Evolutionary conservation across 2,888 invertebrate species (phyloP), one percentile per base, ranked within the genome.

Genomic region (Oscheius onirici): DNA sequence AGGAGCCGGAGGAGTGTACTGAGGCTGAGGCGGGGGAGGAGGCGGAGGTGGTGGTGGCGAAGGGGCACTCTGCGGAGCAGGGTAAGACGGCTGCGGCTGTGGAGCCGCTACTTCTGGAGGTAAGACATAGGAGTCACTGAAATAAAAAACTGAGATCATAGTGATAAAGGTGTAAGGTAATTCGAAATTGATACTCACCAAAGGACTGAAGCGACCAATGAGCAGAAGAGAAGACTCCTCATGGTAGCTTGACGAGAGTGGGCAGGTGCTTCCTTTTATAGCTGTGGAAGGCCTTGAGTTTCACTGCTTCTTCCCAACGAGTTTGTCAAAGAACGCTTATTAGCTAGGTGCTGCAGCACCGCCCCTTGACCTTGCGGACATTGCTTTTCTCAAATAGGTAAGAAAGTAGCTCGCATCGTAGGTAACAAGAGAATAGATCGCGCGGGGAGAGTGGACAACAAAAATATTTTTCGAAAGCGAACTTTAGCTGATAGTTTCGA

Each of bases 301-400:
- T 63, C 63, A 46, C 63, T 63, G 46, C 49, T 63, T 63, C 46
- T 63, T 63, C 24, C 63, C 49, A 49, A 49, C 63, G n/a, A 49
- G 63, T 63, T 63, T 63, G 49, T 8, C 63, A 63, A 63, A 63
- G 63, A 63, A 63, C 63, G 63, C 63, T 63, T 63, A 63, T 63
- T 63, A 63, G 63, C 63, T 63, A 49, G 63, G 49, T 60, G 49
- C 24, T 46, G n/a, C 49, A 63, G 63, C 49, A 63, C 63, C 63
- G 63, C 63, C 63, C 63, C 46, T 49, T 46, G 63, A 63, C 63
- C 63, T 63, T 63, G 63, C 26, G 55, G 55, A 55, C 55, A 55
- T 13, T 26, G 28, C 55, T 24, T 28, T 55, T 24, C 26, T n/a
- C 26, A 55, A 28, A 26, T n/a, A 55, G 55, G 55, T 26, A 26